These are phyloP conservation scores for Sinodicranocentrus sp. DNA, from an alignment of 2,888 invertebrate genomes.

Conservation along the genomic window DNA sequence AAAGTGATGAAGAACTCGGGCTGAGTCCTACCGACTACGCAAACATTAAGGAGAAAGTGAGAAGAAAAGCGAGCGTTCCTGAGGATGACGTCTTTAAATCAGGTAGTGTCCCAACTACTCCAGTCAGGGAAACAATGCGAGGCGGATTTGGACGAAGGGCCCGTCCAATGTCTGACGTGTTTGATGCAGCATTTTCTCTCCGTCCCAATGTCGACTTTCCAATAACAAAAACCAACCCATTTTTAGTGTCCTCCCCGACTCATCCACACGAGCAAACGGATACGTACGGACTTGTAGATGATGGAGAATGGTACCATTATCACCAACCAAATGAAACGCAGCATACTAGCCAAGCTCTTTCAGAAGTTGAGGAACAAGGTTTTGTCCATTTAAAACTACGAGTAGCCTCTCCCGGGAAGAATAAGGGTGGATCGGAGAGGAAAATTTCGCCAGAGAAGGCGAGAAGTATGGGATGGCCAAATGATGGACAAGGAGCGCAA, in stretches of 20 bases:
- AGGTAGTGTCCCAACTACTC: constrained; percentile 49
- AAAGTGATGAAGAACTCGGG: constrained; percentile 87
- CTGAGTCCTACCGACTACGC: constrained; percentile 77
- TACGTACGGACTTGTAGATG: not conserved
- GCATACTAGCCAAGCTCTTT: not conserved
- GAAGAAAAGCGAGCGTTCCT: constrained; percentile 77
- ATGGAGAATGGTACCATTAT: constrained; percentile 35
- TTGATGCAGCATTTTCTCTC: constrained; percentile 64
- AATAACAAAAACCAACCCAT: constrained; percentile 68
- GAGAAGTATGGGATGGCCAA: constrained; percentile 68
- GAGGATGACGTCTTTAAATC: constrained; percentile 81
- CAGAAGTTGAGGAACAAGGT: constrained; percentile 62
- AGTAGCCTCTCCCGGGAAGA: constrained; percentile 46
- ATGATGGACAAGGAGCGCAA: not conserved
- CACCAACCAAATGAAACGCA: constrained; percentile 17
- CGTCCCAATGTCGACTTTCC: constrained; percentile 71
- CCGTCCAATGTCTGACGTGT: constrained; percentile 62
- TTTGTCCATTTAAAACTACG: constrained; percentile 69
- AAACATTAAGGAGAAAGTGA: constrained; percentile 77
- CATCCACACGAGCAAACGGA: not conserved
- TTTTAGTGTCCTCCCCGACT: constrained; percentile 56
- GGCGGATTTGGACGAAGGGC: constrained; percentile 18
- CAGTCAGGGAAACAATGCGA: constrained; percentile 44
- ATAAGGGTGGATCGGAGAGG: constrained; percentile 32
- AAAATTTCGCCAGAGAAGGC: constrained; percentile 70